phyloP scores from a whole-genome alignment of 2,113 vertebrate genomes.

The Rousettus leschenaultii region DNA sequence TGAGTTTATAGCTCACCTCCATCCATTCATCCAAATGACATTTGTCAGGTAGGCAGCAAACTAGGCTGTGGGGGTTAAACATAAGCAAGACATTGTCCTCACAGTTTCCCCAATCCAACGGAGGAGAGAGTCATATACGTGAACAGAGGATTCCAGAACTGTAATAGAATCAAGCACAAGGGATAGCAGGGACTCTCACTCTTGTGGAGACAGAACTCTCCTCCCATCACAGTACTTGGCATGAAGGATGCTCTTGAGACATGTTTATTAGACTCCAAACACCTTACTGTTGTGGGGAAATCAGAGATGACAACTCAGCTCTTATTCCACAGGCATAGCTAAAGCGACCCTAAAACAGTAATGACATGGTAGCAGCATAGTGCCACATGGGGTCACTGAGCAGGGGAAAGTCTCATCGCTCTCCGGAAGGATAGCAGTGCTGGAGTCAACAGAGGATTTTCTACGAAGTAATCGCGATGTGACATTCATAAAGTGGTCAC shows the following conservation, averaged over 20 bases:
- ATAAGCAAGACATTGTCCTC: background rate
- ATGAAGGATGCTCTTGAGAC: background rate
- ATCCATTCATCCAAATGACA: background rate
- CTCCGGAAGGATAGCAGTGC: background rate
- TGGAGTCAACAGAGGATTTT: background rate
- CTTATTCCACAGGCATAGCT: background rate
- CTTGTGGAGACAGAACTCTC: background rate
- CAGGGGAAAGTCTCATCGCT: background rate
- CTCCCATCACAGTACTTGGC: background rate
- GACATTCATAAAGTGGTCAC: conserved; percentile 51
- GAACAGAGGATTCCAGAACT: background rate
- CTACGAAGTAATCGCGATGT: rapidly evolving
- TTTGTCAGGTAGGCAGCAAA: background rate
- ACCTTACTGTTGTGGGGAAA: background rate
- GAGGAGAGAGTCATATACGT: background rate
- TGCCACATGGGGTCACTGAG: background rate
- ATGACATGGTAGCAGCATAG: background rate
- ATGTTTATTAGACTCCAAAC: background rate
- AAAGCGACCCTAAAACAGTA: background rate
- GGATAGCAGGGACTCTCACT: background rate
- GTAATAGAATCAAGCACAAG: background rate
- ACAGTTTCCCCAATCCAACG: background rate
- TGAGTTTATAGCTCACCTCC: background rate
- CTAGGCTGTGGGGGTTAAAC: background rate
- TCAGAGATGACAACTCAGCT: background rate